Percentiles rank a stretch among this genome's conserved stretches.
Conservation (phyloP, 2,113 vertebrate genomes). For the Thamnaconus septentrionalis region DNA sequence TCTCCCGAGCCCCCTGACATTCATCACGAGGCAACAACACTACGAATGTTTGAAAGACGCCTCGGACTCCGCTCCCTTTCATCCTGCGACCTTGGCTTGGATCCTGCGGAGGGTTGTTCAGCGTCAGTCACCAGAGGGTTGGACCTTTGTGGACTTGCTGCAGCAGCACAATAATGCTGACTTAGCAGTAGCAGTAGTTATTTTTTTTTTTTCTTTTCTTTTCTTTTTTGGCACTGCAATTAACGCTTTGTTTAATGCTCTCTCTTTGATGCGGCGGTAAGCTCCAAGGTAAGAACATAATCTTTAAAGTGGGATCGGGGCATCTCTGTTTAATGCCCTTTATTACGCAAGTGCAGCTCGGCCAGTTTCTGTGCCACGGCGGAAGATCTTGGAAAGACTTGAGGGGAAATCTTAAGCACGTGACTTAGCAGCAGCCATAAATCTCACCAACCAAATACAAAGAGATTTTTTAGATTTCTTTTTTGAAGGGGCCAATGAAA, state of each 20-base stretch:
- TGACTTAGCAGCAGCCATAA: not conserved
- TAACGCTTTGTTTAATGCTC: conserved; percentile 64
- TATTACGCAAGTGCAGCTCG: conserved; percentile 54
- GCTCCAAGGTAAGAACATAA: conserved; percentile 64
- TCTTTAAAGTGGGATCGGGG: conserved; percentile 63
- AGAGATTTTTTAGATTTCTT: not conserved
- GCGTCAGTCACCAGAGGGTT: conserved; percentile 41
- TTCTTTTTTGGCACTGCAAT: conserved; percentile 35
- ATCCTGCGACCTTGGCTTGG: conserved; percentile 53
- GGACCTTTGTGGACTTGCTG: conserved; percentile 45
- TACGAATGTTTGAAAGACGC: conserved; percentile 63
- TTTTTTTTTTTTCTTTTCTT: conserved; percentile 39
- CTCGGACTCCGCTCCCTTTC: conserved; percentile 59
- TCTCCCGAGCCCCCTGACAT: conserved; percentile 56
- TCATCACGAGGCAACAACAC: conserved; percentile 52
- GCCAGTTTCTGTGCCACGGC: conserved; percentile 47
- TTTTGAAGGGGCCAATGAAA: not conserved
- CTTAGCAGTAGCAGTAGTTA: conserved; percentile 43
- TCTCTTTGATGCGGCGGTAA: conserved; percentile 46
- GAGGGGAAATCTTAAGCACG: conserved; percentile 23
- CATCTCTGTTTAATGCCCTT: conserved; percentile 59
- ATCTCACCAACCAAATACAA: conserved; percentile 9
- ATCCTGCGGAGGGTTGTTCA: conserved; percentile 52
- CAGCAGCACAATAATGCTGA: conserved; percentile 39
- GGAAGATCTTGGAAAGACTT: conserved; percentile 39